Percentiles rank a stretch among this genome's conserved stretches.
Evolutionary conservation across 2,797 vertebrate genomes (phyloP).

Genomic region (Rhodeus uyekii): DNA sequence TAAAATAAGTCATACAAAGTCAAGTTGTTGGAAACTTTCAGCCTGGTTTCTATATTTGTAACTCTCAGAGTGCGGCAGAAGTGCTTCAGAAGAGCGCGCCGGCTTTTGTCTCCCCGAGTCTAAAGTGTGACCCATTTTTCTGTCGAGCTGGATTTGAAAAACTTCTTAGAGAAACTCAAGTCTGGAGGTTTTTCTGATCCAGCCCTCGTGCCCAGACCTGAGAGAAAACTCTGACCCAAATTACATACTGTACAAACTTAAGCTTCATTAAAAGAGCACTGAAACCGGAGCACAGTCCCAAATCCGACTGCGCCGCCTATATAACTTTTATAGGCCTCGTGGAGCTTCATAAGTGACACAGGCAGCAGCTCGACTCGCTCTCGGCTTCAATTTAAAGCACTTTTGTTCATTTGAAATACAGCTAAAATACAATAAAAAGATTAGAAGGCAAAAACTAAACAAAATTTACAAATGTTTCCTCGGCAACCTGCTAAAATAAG

Average conservation of each 20-base stretch:
- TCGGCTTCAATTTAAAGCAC: background rate
- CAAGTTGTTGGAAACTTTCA: background rate
- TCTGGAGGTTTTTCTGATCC: conserved; percentile 21
- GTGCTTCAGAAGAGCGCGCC: background rate
- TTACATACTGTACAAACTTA: conserved; percentile 24
- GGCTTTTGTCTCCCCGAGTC: background rate
- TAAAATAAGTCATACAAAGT: background rate
- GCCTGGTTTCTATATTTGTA: background rate
- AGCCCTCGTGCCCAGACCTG: conserved; percentile 24
- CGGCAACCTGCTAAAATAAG: background rate
- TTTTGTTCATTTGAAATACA: background rate
- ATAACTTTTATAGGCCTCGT: background rate
- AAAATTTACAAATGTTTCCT: background rate
- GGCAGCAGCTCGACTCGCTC: background rate
- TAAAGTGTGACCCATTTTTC: conserved; percentile 17
- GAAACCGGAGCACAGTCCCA: background rate
- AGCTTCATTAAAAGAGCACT: conserved; percentile 26
- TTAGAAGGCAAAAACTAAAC: background rate
- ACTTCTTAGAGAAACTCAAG: conserved; percentile 7
- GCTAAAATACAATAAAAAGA: background rate
- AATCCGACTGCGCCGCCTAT: background rate
- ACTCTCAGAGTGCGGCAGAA: background rate
- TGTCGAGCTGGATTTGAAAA: background rate
- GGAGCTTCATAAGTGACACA: background rate
- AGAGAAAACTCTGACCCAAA: conserved; percentile 40